These are phyloP conservation scores for Teleogryllus oceanicus DNA, from an alignment of 2,888 invertebrate genomes.

Conservation along the genomic window DNA sequence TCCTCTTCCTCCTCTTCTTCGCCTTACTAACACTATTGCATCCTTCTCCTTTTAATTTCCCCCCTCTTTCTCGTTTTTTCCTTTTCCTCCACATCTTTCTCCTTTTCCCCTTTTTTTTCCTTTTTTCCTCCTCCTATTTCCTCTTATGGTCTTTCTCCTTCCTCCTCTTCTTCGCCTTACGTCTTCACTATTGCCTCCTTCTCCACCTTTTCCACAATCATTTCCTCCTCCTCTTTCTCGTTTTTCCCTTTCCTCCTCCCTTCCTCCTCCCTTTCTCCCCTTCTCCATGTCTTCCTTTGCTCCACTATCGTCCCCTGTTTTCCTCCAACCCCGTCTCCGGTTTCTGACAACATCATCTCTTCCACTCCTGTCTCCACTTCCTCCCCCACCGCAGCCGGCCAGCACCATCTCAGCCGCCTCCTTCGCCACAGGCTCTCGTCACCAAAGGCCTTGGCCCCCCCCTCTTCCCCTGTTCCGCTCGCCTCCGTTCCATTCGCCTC, in stretches of 20 bases:
- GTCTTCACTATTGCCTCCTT: background rate
- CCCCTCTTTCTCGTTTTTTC: too few species aligned
- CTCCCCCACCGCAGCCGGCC: background rate
- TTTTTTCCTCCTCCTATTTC: background rate
- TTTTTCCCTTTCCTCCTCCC: too few species aligned
- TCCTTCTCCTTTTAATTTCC: too few species aligned
- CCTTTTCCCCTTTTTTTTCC: background rate
- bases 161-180: background rate
- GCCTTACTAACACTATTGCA: too few species aligned
- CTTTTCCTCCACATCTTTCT: too few species aligned
- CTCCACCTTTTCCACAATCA: background rate
- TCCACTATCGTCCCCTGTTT: background rate
- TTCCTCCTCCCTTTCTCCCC: too few species aligned
- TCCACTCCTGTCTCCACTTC: background rate
- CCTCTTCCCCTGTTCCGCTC: too few species aligned
- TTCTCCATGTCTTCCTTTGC: background rate
- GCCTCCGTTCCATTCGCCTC: background rate
- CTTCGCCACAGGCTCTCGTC: too few species aligned
- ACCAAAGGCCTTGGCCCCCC: too few species aligned
- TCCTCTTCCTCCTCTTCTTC: too few species aligned
- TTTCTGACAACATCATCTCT: too few species aligned
- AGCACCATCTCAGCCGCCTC: background rate
- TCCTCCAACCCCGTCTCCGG: too few species aligned
- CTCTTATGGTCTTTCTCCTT: background rate
- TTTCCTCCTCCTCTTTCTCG: background rate